Evolutionary conservation across 2,888 invertebrate genomes (phyloP), one percentile per base, ranked within the genome.

Genomic region (Tinea pellionella): DNA sequence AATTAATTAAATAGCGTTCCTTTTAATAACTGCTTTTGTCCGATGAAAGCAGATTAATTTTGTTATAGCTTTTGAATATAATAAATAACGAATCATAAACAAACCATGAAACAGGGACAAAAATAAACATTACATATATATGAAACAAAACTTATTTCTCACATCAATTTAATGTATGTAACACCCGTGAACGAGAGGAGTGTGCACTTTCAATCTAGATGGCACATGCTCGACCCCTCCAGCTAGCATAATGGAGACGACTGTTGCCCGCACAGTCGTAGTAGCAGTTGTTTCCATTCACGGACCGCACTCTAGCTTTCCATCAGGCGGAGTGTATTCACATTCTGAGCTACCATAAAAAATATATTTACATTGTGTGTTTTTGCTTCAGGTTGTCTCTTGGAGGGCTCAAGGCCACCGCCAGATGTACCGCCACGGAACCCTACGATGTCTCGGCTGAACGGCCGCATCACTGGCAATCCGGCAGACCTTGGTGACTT

Each of bases 391-490:
- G 95, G 95, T 90, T 94, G 94, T 90, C 90, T 95, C 83, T 90
- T 95, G 82, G 95, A 95, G 90, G 92, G 93, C 78, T 90, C 92
- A 77, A 90, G 92, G 83, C 91, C 94, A 71, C 95, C 95, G 79
- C 95, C 95, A 90, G 95, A 95, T 88, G 95, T 95, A 80, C 95
- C 95, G 68, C 92, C 95, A 75, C 79, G 88, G 63, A 95, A 95
- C 88, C 94, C 94, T 72, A 95, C 95, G 88, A 96, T 95, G 95
- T 94, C 91, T 88, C 93, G 96, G 76, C 91, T 95, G 81, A 95
- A 95, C 91, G 95, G 95, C 80, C 92, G 95, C 79, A 90, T 94
- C 84, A 93, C 93, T 77, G 92, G 93, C 78, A 94, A 94, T 84
- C 93, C 93, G 68, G 92, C 91, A 69, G 92, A 92, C 78, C 88